Base-by-base conservation (phyloP, 2,113 vertebrate genomes). In the Apaloderma vittatum region DNA sequence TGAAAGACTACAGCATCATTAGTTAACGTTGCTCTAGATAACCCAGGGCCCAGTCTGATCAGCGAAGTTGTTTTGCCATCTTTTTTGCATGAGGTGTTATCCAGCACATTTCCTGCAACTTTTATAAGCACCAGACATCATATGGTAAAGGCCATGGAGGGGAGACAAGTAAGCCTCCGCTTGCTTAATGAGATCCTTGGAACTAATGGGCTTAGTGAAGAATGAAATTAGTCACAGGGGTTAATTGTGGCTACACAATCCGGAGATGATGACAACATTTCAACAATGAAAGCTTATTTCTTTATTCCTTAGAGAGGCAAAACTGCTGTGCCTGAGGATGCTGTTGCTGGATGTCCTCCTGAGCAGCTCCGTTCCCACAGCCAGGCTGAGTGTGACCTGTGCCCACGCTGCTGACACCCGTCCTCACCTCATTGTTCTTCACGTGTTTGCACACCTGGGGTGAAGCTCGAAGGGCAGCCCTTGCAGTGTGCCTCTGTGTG, bases 61-160 rank as follows among this genome's bases (percentile, higher is more conserved):
- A 93, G 73, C 3, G 34, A 29, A 94, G 93, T 40, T 86, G 78
- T 79, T 91, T 84, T 97, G 93, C 91, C 95, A 91, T 96, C 95
- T 97, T 91, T 84, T 97, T 95, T 97, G 73, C 71, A 89, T 62
- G 85, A 96, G 45, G 74, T 37, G 7, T 97, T 92, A 75, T 55
- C 79, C 97, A 95, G 95, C 91, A 92, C 71, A 65, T 91, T 84
- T 84, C 75, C 63, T 34, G 49, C 94, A 92, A 40, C 79, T 97
- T 95, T 97, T 90, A 54, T 29, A 91, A 96, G 88, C 96, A 83
- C 75, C 83, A 93, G 80, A 73, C 7, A 20, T 84, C 84, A 91
- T 72, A 90, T 80, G 92, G 96, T 75, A 79, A 90, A 88, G 67
- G 90, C 81, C 51, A 12, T 59, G 66, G 2, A 68, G 66, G 46